Percentiles rank a stretch among this genome's conserved stretches.
Evolutionary conservation across 2,888 invertebrate genomes (phyloP).

Genomic region (Drosophila meridiana): DNA sequence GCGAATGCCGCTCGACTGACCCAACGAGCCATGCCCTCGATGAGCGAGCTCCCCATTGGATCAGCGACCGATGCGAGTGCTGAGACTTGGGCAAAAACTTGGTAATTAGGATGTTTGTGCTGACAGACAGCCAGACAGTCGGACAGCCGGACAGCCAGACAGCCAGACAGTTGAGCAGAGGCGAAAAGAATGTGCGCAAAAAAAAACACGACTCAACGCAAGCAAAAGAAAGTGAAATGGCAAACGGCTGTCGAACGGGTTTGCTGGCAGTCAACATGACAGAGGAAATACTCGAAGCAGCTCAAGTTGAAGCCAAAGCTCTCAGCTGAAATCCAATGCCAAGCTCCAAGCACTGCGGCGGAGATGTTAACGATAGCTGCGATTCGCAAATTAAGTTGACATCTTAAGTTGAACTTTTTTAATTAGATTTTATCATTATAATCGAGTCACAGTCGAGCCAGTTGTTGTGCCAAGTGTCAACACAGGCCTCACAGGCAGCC

Average conservation of each 20-base stretch:
- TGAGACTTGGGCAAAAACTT: conserved; percentile 67
- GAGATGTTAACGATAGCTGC: conserved; percentile 15
- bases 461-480: conserved; percentile 26
- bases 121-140: conserved; percentile 53
- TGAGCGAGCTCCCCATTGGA: conserved; percentile 32
- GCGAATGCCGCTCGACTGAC: conserved; percentile 67
- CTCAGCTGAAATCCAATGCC: conserved; percentile 5
- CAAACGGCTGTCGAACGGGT: conserved; percentile 56
- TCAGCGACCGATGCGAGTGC: conserved; percentile 26
- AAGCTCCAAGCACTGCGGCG: not conserved
- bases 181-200: conserved; percentile 21
- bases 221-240: conserved; percentile 53
- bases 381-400: conserved; percentile 67
- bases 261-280: conserved; percentile 13
- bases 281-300: conserved; percentile 5
- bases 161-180: not conserved
- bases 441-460: conserved; percentile 65
- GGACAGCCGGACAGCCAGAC: conserved; percentile 11
- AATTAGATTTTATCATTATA: conserved; percentile 79
- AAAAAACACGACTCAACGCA: conserved; percentile 16
- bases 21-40: conserved; percentile 55
- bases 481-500: not conserved
- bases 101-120: conserved; percentile 79
- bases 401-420: conserved; percentile 75
- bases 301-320: not conserved